phyloP scores from a whole-genome alignment of 2,797 vertebrate genomes.

The Mergus octosetaceus region DNA sequence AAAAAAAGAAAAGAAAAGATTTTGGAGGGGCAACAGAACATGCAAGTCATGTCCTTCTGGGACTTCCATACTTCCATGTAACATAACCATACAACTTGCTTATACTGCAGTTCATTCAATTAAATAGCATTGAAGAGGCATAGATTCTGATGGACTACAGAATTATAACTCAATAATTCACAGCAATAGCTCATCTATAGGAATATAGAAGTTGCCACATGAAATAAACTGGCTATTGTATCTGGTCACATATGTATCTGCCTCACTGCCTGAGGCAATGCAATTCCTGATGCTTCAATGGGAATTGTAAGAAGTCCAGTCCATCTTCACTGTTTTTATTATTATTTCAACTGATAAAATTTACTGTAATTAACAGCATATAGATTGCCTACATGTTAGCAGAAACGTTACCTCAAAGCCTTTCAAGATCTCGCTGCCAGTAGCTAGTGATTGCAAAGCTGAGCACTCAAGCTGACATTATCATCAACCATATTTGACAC shows the following conservation, averaged over 20 bases:
- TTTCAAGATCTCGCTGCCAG: not conserved
- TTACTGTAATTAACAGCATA: not conserved
- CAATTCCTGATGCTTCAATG: constrained; percentile 14
- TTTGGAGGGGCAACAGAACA: not conserved
- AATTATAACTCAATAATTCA: constrained; percentile 26
- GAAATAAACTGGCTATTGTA: constrained; percentile 14
- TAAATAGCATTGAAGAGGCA: constrained; percentile 19
- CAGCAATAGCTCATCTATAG: not conserved
- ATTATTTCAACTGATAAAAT: not conserved
- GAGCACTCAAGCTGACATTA: not conserved
- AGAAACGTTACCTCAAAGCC: not conserved
- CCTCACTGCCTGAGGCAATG: constrained; percentile 5
- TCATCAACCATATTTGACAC: not conserved
- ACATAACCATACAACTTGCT: not conserved
- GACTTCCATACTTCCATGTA: not conserved
- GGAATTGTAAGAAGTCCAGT: not conserved
- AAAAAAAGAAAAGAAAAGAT: too few relatives aligned
- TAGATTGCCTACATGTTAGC: not conserved
- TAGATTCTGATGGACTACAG: constrained; percentile 43
- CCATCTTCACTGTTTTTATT: not conserved
- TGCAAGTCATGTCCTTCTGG: not conserved
- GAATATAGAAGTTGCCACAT: constrained; percentile 9
- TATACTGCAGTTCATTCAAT: not conserved
- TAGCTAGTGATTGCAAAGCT: not conserved
- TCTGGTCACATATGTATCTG: not conserved